Evolutionary conservation across 2,888 invertebrate species (phyloP).

Genomic region (Synanthedon andrenaeformis): DNA sequence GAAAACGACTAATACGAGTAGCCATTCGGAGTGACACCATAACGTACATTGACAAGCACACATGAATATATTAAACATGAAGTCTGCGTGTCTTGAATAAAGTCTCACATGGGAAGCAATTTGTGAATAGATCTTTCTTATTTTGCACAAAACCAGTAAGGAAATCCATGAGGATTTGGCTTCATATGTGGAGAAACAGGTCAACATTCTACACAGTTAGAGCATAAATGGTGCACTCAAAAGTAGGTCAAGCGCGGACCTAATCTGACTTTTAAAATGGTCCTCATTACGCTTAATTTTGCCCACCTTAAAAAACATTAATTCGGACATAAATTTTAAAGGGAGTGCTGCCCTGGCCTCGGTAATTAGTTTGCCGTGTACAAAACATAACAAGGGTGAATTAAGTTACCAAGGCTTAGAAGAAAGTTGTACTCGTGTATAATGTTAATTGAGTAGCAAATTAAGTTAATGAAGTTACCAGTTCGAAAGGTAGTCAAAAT

Average conservation of each 20-base stretch:
- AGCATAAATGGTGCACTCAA: not conserved
- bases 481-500: too few relatives aligned
- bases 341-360: constrained; percentile 10
- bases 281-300: constrained; percentile 24
- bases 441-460: too few relatives aligned
- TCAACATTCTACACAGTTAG: not conserved
- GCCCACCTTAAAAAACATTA: constrained; percentile 12
- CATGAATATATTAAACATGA: too few relatives aligned
- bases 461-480: too few relatives aligned
- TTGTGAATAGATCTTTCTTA: not conserved
- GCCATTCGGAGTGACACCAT: too few relatives aligned
- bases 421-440: not conserved
- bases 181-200: not conserved
- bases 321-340: constrained; percentile 29
- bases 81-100: not conserved
- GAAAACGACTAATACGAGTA: too few relatives aligned
- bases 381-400: constrained; percentile 10
- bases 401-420: not conserved
- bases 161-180: too few relatives aligned
- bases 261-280: constrained; percentile 8
- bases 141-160: not conserved
- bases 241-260: not conserved
- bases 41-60: too few relatives aligned
- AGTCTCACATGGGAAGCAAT: not conserved
- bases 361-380: constrained; percentile 24